Percentiles rank a stretch among this genome's conserved stretches.
phyloP scores from a whole-genome alignment of 2,797 vertebrate genomes.

The Coendou prehensilis region DNA sequence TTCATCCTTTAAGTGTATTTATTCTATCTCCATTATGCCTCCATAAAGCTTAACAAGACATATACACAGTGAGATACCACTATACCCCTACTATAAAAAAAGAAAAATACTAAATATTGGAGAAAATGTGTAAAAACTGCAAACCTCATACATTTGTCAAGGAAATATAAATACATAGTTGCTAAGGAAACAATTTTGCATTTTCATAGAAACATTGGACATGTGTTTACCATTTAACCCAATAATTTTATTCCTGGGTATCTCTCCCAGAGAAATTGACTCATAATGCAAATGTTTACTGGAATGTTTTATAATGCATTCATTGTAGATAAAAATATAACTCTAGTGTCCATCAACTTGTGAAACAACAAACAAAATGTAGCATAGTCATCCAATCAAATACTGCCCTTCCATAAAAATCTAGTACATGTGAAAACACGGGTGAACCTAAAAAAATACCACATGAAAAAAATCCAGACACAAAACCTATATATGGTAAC shows the following conservation, averaged over 20 bases:
- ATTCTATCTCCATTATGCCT: conserved; percentile 22
- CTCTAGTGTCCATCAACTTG: background rate
- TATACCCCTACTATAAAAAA: background rate
- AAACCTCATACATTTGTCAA: background rate
- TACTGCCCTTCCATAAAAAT: background rate
- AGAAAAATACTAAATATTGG: conserved; percentile 37
- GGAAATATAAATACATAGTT: background rate
- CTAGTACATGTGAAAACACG: background rate
- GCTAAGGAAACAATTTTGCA: conserved; percentile 5
- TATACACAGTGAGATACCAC: background rate
- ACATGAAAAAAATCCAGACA: background rate
- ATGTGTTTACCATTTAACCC: background rate
- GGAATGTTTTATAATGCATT: background rate
- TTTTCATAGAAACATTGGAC: conserved; percentile 29
- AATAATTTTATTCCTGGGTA: background rate
- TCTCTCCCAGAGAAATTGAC: background rate
- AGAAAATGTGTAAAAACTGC: conserved; percentile 14
- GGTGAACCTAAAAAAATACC: background rate
- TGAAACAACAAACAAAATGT: conserved; percentile 4
- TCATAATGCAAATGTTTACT: background rate
- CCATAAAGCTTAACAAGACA: background rate
- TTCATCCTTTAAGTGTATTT: background rate
- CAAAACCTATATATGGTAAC: background rate
- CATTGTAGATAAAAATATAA: background rate
- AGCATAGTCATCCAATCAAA: background rate